Evolutionary conservation across 1,140 invertebrate genomes (phyloP).

Genomic region (Gryllus bimaculatus): DNA sequence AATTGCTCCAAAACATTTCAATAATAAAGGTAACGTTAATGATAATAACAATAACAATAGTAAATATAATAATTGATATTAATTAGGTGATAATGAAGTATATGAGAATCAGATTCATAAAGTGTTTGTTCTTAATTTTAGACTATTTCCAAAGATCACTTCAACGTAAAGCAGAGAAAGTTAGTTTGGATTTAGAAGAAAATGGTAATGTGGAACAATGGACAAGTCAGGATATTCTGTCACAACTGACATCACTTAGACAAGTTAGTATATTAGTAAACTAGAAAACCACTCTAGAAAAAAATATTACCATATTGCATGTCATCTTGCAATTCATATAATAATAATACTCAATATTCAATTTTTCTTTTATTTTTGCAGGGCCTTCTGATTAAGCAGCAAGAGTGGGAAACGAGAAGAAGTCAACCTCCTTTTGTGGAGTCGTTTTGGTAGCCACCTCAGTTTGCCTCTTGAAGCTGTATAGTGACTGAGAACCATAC

Average conservation of each 20-base stretch:
- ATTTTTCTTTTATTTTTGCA: conserved; percentile 25
- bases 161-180: background rate
- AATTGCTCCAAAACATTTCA: background rate
- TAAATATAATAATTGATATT: background rate
- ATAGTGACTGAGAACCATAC: too few relatives aligned
- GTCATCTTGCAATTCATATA: background rate
- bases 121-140: background rate
- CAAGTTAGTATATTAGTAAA: conserved; percentile 28
- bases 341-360: background rate
- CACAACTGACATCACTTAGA: conserved; percentile 33
- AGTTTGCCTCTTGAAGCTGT: too few relatives aligned
- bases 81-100: background rate
- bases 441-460: background rate
- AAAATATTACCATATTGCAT: background rate
- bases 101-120: background rate
- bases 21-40: background rate
- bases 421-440: conserved; percentile 28
- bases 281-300: background rate
- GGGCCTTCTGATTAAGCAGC: conserved; percentile 36
- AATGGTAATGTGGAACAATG: conserved; percentile 13
- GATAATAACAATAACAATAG: background rate
- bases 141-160: background rate
- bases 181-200: background rate
- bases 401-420: conserved; percentile 36
- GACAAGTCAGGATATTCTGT: conserved; percentile 32